phyloP scores from a whole-genome alignment of 2,888 invertebrate genomes.

The Ormyrus nitidulus region DNA sequence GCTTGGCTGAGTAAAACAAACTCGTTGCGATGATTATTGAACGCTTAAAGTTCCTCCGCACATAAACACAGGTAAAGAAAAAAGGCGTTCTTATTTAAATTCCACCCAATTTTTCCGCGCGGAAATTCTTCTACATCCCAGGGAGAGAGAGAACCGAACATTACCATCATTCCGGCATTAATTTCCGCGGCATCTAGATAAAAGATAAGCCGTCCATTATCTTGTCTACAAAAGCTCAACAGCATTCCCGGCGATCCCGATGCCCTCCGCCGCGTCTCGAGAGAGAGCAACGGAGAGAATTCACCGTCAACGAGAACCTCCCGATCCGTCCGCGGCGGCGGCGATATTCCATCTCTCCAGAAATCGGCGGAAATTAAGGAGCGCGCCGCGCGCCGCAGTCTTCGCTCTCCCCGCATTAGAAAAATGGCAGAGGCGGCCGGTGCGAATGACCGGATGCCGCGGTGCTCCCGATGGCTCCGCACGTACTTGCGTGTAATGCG shows the following conservation, averaged over 20 bases:
- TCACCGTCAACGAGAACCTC: too few species aligned
- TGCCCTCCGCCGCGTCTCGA: not conserved
- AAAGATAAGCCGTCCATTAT: not conserved
- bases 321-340: too few species aligned
- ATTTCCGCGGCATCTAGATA: too few species aligned
- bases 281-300: not conserved
- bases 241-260: not conserved
- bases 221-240: not conserved
- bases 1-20: too few species aligned
- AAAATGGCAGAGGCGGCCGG: conserved; percentile 9
- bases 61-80: too few species aligned
- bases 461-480: conserved; percentile 18
- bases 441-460: conserved; percentile 50
- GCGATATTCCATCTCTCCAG: too few species aligned
- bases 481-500: conserved; percentile 36
- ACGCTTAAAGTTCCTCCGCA: too few species aligned
- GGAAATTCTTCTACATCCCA: not conserved
- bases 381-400: not conserved
- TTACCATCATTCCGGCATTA: too few species aligned
- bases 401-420: conserved; percentile 10
- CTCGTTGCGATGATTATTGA: too few species aligned
- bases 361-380: conserved; percentile 28
- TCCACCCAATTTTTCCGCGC: not conserved
- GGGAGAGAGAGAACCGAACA: too few species aligned
- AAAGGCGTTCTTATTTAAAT: too few species aligned